phyloP scores from a whole-genome alignment of 2,888 invertebrate genomes.

The Cheilosia soror region DNA sequence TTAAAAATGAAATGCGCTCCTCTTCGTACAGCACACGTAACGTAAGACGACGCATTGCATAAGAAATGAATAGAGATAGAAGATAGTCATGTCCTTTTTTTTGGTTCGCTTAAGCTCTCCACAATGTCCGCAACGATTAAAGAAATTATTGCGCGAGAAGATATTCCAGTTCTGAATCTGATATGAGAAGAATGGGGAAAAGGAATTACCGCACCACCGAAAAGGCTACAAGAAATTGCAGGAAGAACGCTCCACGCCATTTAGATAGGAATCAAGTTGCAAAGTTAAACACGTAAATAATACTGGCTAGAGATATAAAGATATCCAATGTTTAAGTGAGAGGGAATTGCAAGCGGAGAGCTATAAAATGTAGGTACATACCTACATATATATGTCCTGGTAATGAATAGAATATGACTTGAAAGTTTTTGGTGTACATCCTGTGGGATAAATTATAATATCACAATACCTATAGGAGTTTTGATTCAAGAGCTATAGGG shows the following conservation, averaged over 20 bases:
- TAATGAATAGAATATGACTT: too few relatives aligned
- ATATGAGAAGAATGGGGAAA: conserved; percentile 28
- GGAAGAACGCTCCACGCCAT: conserved; percentile 2
- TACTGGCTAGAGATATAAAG: not conserved
- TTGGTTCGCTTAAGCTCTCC: not conserved
- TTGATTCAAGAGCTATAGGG: too few relatives aligned
- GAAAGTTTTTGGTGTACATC: too few relatives aligned
- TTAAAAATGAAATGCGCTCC: conserved; percentile 55
- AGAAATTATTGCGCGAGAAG: conserved; percentile 53
- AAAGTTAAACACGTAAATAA: conserved; percentile 42
- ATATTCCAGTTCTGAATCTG: conserved; percentile 38
- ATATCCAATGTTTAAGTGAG: not conserved
- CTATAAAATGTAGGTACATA: too few relatives aligned
- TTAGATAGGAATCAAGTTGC: conserved; percentile 40
- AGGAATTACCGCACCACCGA: not conserved
- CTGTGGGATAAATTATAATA: too few relatives aligned
- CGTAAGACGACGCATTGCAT: not conserved
- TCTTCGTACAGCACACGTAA: not conserved
- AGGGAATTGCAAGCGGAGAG: not conserved
- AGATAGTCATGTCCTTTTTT: conserved; percentile 1
- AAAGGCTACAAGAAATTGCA: not conserved
- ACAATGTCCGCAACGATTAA: conserved; percentile 53
- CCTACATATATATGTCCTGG: too few relatives aligned
- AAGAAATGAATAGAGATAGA: not conserved
- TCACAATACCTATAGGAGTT: too few relatives aligned